Base-by-base conservation (phyloP, 2,888 invertebrate species). In the Pterobdella sp. region DNA sequence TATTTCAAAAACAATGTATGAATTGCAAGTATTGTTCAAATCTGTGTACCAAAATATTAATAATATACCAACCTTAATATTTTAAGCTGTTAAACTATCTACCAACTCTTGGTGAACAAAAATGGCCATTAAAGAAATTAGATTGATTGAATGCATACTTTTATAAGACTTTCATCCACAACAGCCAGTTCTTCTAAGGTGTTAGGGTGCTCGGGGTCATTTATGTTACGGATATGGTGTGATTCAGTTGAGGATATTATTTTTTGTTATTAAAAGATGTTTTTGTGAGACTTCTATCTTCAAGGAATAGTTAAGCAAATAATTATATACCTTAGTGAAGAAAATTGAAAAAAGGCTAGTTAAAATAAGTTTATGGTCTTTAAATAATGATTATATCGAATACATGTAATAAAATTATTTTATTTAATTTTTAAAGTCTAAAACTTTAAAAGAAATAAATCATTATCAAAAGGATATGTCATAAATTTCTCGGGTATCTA, bases 201-300 rank as follows among this genome's bases (percentile, higher is more conserved):
- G 65, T 35, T 32, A 7, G 65, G 65, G n/a, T 65, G 65, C 31
- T 65, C 65, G 3, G 65, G 65, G 32, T 65, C 65, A 65, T 65
- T 65, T 10, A 65, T 65, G n/a, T 65, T 65, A 22, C 65, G 32
- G 32, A 65, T 65, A 31, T 35, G 35, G 65, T 65, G 10, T 56
- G 60, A 7, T 26, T 4, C n/a, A 56, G 60, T 56, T 56, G 26
- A 7, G 7, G 49, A 22, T 14, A 42, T 14, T 22, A 42, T 14
- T 22, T 42, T 42, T 42, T 42, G 7, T 22, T 42, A 14, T 42
- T 42, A n/a, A n/a, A n/a, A n/a, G n/a, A n/a, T n/a, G n/a, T n/a
- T n/a, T n/a, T n/a, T n/a, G n/a, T n/a, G n/a, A n/a, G n/a, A n/a
- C 49, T 42, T 42, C 22, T 42, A 42, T 42, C 49, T 14, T 42